A percentile compares a stretch with the other conserved stretches of the same genome.
phyloP scores from a whole-genome alignment of 2,113 vertebrate genomes.

The Cheirogaleus medius region DNA sequence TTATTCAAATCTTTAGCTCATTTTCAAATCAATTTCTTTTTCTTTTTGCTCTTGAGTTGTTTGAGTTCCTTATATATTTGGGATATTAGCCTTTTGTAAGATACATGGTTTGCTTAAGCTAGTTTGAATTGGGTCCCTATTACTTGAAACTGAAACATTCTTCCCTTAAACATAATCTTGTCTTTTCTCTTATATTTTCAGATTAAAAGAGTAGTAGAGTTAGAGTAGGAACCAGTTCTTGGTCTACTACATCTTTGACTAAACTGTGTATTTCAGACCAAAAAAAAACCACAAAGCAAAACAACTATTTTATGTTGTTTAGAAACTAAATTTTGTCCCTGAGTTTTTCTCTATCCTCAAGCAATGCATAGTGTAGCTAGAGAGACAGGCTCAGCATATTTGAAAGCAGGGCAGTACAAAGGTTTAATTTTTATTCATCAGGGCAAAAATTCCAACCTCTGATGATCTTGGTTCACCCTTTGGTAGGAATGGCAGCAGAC shows the following conservation, averaged over 20 bases:
- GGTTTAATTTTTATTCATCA: neutral
- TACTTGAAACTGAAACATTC: neutral
- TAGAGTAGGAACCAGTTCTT: neutral
- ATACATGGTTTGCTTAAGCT: neutral
- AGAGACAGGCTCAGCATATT: neutral
- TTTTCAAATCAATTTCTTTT: neutral
- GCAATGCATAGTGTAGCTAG: neutral
- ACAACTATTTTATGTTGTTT: neutral
- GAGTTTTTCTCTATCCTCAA: neutral
- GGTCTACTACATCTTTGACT: neutral
- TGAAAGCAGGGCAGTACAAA: neutral
- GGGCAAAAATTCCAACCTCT: neutral
- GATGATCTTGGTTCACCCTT: neutral
- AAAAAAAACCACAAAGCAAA: neutral
- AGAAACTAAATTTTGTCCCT: neutral
- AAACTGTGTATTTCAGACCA: neutral
- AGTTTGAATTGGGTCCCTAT: neutral
- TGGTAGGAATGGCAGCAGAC: neutral
- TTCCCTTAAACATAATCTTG: neutral
- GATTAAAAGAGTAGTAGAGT: neutral
- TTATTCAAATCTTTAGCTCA: neutral
- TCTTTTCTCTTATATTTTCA: neutral
- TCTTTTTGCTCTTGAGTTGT: neutral
- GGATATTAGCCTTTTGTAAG: neutral
- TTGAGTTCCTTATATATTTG: neutral